These are phyloP conservation scores for Cosmia trapezina DNA, from an alignment of 2,888 invertebrate species.

Conservation along the genomic window DNA sequence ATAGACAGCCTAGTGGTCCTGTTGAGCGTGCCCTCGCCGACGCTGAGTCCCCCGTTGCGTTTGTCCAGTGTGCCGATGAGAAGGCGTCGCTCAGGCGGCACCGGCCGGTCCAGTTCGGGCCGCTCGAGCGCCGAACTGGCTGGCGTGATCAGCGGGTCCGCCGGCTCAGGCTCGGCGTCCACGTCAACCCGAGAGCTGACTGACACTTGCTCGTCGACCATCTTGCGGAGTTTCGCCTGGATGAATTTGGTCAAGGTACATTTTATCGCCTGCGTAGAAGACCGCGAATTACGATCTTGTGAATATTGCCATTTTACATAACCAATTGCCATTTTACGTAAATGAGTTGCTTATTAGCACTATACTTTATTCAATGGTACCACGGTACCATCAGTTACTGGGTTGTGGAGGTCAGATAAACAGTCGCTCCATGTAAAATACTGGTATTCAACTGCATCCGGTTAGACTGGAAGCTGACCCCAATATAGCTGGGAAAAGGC, in stretches of 20 bases:
- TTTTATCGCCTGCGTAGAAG: constrained; percentile 42
- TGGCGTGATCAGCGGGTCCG: constrained; percentile 89
- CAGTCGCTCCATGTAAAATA: too few species aligned
- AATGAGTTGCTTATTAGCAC: too few species aligned
- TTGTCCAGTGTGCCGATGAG: constrained; percentile 86
- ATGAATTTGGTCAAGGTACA: constrained; percentile 51
- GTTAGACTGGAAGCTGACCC: too few species aligned
- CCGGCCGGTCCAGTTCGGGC: constrained; percentile 80
- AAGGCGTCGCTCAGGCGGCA: constrained; percentile 85
- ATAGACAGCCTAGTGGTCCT: constrained; percentile 82
- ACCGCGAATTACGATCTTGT: constrained; percentile 1
- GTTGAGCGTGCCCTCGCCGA: constrained; percentile 85
- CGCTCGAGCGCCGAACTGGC: constrained; percentile 85
- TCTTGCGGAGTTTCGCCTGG: constrained; percentile 95
- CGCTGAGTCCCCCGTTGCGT: constrained; percentile 85
- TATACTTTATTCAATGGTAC: too few species aligned
- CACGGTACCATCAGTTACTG: too few species aligned
- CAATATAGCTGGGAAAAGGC: too few species aligned
- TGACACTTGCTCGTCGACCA: constrained; percentile 96
- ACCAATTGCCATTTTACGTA: too few species aligned
- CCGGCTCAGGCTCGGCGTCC: constrained; percentile 86
- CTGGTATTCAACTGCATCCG: too few species aligned
- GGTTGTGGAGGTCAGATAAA: too few species aligned
- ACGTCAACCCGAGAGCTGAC: constrained; percentile 91
- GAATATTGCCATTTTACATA: neutral